Evolutionary conservation across 2,888 invertebrate species (phyloP).

Genomic region (Lottia scabra): DNA sequence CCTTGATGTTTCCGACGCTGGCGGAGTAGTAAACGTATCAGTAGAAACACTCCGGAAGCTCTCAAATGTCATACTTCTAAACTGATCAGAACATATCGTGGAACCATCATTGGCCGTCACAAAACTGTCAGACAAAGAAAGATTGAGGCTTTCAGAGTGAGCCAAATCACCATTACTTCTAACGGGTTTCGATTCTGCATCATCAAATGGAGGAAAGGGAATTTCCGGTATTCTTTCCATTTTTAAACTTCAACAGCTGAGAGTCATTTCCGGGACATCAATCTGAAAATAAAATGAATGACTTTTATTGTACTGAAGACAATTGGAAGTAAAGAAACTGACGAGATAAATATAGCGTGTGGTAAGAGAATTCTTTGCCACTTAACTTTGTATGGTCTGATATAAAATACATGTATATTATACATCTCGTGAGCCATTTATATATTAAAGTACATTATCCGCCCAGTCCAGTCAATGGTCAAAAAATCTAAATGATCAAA

Average conservation of each 20-base stretch:
- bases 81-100: neutral
- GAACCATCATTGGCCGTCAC: conserved; percentile 1
- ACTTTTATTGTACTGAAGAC: neutral
- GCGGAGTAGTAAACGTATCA: conserved; percentile 17
- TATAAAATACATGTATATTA: too few relatives aligned
- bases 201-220: conserved; percentile 1
- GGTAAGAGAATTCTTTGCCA: too few relatives aligned
- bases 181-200: neutral
- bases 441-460: too few relatives aligned
- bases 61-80: conserved; percentile 17
- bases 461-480: too few relatives aligned
- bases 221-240: conserved; percentile 6
- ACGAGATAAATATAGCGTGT: too few relatives aligned
- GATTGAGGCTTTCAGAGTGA: neutral
- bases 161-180: conserved; percentile 1
- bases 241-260: neutral
- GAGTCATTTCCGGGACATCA: neutral
- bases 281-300: neutral
- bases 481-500: too few relatives aligned
- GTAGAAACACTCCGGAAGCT: conserved; percentile 20
- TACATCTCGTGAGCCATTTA: too few relatives aligned
- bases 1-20: conserved; percentile 15
- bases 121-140: conserved; percentile 1
- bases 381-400: too few relatives aligned
- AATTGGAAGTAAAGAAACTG: too few relatives aligned